Evolutionary conservation across 2,888 invertebrate genomes (phyloP).

Genomic region (Nemurella pictetii): DNA sequence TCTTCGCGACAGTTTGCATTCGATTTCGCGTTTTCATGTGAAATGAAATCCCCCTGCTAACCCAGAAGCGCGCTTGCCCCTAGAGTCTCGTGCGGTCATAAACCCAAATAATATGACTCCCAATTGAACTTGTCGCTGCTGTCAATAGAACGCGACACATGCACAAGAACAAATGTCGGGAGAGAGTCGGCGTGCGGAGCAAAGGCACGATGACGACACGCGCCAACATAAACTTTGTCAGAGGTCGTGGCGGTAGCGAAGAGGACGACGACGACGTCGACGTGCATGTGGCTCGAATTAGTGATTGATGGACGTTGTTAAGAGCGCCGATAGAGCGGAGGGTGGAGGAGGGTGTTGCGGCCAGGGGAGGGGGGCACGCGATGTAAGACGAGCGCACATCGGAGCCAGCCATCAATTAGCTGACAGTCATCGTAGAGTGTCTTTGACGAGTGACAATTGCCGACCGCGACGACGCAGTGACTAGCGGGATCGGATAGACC

Average conservation of each 20-base stretch:
- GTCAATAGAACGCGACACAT: neutral
- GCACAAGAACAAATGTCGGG: neutral
- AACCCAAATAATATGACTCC: neutral
- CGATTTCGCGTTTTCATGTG: neutral
- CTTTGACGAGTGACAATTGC: neutral
- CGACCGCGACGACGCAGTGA: neutral
- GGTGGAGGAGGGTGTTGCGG: too few relatives aligned
- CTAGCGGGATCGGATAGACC: neutral
- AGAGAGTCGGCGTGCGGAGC: neutral
- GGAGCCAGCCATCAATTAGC: neutral
- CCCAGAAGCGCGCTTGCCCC: neutral
- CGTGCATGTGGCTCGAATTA: neutral
- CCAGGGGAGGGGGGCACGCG: neutral
- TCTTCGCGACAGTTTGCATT: neutral
- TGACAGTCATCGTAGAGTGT: too few relatives aligned
- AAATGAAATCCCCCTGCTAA: neutral
- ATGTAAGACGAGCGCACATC: neutral
- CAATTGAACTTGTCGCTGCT: neutral
- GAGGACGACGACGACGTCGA: too few relatives aligned
- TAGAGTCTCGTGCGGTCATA: neutral
- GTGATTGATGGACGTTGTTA: neutral
- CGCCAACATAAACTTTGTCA: neutral
- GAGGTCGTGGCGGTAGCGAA: neutral
- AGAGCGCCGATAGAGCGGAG: neutral
- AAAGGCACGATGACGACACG: neutral